These are phyloP conservation scores for Macaria liturata DNA, from an alignment of 2,888 invertebrate genomes.

Conservation along the genomic window DNA sequence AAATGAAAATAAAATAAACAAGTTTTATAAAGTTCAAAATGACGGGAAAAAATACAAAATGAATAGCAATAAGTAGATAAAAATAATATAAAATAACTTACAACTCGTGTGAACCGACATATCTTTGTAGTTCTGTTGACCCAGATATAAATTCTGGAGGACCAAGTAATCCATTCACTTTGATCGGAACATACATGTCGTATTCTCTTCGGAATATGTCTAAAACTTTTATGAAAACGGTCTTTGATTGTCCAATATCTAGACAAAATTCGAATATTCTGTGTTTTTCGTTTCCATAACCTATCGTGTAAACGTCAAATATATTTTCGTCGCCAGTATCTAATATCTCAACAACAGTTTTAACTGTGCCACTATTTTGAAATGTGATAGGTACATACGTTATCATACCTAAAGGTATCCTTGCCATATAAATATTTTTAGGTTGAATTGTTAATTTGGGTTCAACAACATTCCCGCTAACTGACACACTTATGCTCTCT, in stretches of 20 bases:
- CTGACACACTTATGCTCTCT: slow-evolving; percentile 65
- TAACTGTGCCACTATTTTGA: slow-evolving; percentile 60
- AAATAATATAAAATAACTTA: slow-evolving; percentile 41
- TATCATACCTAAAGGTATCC: slow-evolving; percentile 70
- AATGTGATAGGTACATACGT: slow-evolving; percentile 67
- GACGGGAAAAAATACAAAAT: too few species aligned
- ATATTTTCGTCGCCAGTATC: slow-evolving; percentile 65
- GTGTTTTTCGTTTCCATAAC: slow-evolving; percentile 64
- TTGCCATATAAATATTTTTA: slow-evolving; percentile 71
- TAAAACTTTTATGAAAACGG: slow-evolving; percentile 64
- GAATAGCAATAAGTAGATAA: too few species aligned
- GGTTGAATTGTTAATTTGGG: slow-evolving; percentile 79
- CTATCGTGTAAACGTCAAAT: slow-evolving; percentile 58
- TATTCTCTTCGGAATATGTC: slow-evolving; percentile 75
- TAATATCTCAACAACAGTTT: slow-evolving; percentile 55
- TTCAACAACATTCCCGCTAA: slow-evolving; percentile 75
- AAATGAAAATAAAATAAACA: slow-evolving; percentile 3
- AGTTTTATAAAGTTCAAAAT: too few species aligned
- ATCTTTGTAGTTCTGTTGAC: slow-evolving; percentile 63
- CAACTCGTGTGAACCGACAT: slow-evolving; percentile 61
- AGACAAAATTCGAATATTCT: slow-evolving; percentile 56
- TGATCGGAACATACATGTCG: slow-evolving; percentile 82
- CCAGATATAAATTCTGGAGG: slow-evolving; percentile 65
- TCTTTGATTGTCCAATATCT: slow-evolving; percentile 65
- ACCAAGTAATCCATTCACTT: slow-evolving; percentile 83